Percentiles rank a stretch among this genome's conserved stretches.
phyloP scores from a whole-genome alignment of 2,113 vertebrate species.

The Mohoua ochrocephala region DNA sequence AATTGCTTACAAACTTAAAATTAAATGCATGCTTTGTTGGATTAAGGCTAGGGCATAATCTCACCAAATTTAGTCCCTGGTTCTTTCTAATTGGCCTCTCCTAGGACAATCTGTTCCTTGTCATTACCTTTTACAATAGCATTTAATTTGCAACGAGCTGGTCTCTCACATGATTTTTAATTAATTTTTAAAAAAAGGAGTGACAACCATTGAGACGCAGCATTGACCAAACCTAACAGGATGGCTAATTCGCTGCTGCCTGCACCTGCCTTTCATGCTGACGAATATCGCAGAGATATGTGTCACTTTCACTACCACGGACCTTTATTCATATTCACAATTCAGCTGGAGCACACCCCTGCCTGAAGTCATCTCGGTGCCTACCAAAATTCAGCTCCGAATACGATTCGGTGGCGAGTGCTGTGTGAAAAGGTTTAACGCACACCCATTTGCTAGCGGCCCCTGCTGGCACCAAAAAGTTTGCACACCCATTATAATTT shows the following conservation, averaged over 20 bases:
- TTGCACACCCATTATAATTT: not conserved
- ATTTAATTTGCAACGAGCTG: not conserved
- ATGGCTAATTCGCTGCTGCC: not conserved
- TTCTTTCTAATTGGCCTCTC: not conserved
- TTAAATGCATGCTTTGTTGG: not conserved
- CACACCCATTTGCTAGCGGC: rapidly evolving
- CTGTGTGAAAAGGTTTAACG: not conserved
- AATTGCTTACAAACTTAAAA: not conserved
- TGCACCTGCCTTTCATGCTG: not conserved
- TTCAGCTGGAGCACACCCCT: not conserved
- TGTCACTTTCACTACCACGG: not conserved
- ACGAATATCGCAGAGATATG: not conserved
- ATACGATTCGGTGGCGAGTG: not conserved
- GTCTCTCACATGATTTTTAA: not conserved
- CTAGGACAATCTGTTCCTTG: not conserved
- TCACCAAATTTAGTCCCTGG: not conserved
- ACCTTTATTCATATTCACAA: not conserved
- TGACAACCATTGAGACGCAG: not conserved
- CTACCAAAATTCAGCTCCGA: not conserved
- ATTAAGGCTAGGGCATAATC: not conserved
- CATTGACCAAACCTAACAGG: not conserved
- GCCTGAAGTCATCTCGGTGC: not conserved
- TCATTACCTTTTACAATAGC: not conserved
- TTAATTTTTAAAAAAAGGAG: not conserved
- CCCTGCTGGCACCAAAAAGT: rapidly evolving